These are phyloP conservation scores for Picathartes gymnocephalus DNA, from an alignment of 2,113 vertebrate species.

Conservation along the genomic window DNA sequence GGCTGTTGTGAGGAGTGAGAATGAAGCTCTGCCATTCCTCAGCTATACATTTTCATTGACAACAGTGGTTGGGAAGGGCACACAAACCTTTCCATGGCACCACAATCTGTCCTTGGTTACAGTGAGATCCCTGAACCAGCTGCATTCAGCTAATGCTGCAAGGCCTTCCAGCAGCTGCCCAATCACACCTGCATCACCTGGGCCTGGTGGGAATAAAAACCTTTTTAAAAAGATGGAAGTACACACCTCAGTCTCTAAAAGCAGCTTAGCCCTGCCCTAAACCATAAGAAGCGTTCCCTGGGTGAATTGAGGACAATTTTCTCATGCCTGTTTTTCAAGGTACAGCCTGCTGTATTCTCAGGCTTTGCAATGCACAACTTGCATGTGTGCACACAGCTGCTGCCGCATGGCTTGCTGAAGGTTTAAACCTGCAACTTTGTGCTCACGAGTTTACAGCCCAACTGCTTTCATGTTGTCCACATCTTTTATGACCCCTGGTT, in stretches of 20 bases:
- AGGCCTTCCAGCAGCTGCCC: background rate
- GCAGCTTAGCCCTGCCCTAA: background rate
- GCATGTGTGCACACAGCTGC: background rate
- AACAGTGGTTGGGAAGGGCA: background rate
- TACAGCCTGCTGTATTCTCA: background rate
- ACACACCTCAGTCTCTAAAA: background rate
- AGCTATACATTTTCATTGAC: background rate
- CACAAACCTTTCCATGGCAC: background rate
- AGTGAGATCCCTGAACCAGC: background rate
- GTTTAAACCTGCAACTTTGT: background rate
- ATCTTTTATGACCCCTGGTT: background rate
- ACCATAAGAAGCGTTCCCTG: background rate
- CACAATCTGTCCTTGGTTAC: background rate
- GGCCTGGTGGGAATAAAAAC: background rate
- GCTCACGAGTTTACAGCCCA: background rate
- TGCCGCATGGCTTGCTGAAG: accelerated
- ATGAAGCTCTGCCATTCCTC: background rate
- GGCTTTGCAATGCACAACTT: background rate
- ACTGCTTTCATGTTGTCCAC: background rate
- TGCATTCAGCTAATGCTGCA: background rate
- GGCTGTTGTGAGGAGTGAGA: background rate
- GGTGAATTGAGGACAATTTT: background rate
- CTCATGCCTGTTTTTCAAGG: background rate
- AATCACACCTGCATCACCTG: background rate
- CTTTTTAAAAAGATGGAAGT: background rate